Evolutionary conservation across 2,888 invertebrate genomes (phyloP), one percentile per base, ranked within the genome.

Genomic region (Amphipoea oculea): DNA sequence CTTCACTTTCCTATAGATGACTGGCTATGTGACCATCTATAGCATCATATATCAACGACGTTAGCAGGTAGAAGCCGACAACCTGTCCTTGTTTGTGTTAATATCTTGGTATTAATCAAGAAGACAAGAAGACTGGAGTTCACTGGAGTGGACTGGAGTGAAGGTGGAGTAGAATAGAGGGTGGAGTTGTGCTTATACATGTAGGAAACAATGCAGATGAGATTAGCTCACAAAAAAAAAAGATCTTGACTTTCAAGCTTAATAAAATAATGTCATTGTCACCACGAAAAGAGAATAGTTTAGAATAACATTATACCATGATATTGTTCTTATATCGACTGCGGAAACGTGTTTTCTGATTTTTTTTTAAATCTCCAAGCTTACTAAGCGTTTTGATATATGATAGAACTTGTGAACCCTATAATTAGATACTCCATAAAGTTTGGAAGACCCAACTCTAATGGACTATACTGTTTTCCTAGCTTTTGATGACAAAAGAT

Each of bases 241-340:
- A 23, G n/a, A 40, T 54, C 36, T 65, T 72, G 73, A 81, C n/a
- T 65, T 79, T 29, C 42, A 81, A 81, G 9, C 36, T 48, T 14
- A 12, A 23, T 65, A n/a, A n/a, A 63, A 57, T 77, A 40, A 45
- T 73, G 7, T 57, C 63, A 81, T 65, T 72, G 63, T 63, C 73
- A 65, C 14, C n/a, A 62, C 6, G 14, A 79, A 51, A 40, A 42
- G 9, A n/a, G 20, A 69, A 42, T 51, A 20, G 2, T 36, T 78
- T 63, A n/a, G 62, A 51, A 71, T 63, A 20, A 20, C 3, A 75
- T 29, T 62, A 51, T 42, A 12, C 4, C 2, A 23, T 57, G 29
- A 7, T 7, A 29, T 63, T 48, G 12, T 12, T 48, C 4, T 4
- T 48, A 12, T 12, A 48, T 0, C 12, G 12, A 12, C 48, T 12